Evolutionary conservation across 2,888 invertebrate species (phyloP), one percentile per base, ranked within the genome.

Genomic region (Amblyteles armatorius): DNA sequence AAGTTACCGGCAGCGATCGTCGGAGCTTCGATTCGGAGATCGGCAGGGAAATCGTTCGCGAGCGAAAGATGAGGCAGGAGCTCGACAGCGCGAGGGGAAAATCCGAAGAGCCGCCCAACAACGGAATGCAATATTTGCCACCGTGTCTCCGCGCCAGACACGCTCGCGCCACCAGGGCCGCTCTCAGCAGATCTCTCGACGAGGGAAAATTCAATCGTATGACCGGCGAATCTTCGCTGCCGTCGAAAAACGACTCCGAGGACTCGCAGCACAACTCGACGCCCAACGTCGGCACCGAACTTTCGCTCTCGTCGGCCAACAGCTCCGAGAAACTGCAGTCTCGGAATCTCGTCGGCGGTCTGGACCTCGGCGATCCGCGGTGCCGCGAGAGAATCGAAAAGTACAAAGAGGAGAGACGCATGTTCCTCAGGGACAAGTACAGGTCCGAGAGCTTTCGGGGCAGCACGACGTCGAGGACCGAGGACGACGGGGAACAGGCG

Each of bases 371-470:
- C 3, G 93, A 94, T 82, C 93, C 94, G 1, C 91, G 93, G 29
- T 92, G 93, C 90, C 94, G 98, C 68, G 98, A 98, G 91, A 94
- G 98, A 67, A 98, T 98, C 87, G 98, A 98, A 93, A 97, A 97
- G 92, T 98, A 98, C 92, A 98, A 98, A 94, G 98, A 98, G 92
- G 98, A 98, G 91, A 94, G 98, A n/a, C 95, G 98, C 73, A 97
- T 96, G 88, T 97, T 97, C 90, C 94, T 98, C 16, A 95, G 98
- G 67, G 98, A 98, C 91, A 98, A 98, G 93, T 98, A 98, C 92
- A 96, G 97, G 86, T 96, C 97, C 0, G 97, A 97, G 88, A 97
- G 97, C 11, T 96, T 98, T 83, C 95, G 96, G 71, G 96, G 96
- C 2, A 55, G 19, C 13, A 89, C 89, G 22, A 87, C 90, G 13